These are phyloP conservation scores for Proisotoma minuta DNA, from an alignment of 2,888 invertebrate genomes.

Conservation along the genomic window DNA sequence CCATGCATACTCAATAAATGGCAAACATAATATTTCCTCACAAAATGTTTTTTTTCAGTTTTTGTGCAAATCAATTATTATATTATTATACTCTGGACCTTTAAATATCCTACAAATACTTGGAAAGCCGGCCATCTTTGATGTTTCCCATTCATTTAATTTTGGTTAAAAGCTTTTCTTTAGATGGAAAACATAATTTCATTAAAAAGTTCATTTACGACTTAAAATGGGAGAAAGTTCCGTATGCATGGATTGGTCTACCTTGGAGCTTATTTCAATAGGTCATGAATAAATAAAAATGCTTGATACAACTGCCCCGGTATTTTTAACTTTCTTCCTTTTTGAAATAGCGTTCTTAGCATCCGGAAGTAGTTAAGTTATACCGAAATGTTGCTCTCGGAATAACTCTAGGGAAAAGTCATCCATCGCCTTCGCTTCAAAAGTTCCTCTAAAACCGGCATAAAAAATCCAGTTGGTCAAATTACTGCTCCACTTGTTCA, in stretches of 20 bases:
- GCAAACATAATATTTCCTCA: no score
- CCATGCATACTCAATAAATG: no score
- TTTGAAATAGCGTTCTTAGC: neutral
- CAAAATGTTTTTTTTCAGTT: neutral
- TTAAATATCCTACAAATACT: no score
- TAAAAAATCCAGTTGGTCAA: constrained; percentile 1
- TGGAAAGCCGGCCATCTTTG: no score
- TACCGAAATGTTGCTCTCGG: neutral
- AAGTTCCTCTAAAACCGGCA: neutral
- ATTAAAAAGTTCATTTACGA: constrained; percentile 17
- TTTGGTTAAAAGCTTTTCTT: no score
- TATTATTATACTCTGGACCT: neutral
- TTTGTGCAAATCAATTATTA: neutral
- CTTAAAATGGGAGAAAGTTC: neutral
- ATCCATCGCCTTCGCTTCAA: constrained; percentile 2
- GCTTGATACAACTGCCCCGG: neutral
- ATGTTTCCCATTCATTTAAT: no score
- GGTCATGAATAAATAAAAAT: constrained; percentile 18
- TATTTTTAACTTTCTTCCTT: constrained; percentile 14
- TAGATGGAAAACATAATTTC: constrained; percentile 12
- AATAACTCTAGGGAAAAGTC: constrained; percentile 14
- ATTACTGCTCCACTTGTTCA: neutral
- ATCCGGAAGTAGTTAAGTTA: constrained; percentile 15
- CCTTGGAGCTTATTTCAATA: constrained; percentile 11
- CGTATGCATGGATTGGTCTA: neutral